Conservation (phyloP, 2,888 invertebrate species). For the Tipula unca region DNA sequence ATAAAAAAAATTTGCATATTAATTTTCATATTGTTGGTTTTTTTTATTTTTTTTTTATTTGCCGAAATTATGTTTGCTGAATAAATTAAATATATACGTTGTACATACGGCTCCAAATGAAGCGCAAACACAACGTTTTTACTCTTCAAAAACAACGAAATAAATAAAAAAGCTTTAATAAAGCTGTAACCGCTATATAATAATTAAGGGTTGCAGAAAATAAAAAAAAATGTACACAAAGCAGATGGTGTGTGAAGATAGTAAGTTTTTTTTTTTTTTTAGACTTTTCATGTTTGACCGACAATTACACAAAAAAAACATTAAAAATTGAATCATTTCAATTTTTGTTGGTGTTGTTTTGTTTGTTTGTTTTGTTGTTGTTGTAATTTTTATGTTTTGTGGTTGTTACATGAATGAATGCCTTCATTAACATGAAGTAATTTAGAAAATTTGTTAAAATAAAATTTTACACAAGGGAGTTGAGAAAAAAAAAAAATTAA, state of each 20-base stretch:
- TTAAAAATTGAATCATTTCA: neutral
- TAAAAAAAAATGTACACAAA: neutral
- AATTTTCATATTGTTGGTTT: neutral
- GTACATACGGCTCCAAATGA: neutral
- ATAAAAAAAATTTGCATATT: conserved; percentile 1
- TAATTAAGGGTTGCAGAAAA: neutral
- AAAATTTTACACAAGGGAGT: neutral
- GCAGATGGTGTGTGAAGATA: neutral
- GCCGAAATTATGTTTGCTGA: neutral
- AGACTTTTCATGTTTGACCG: neutral
- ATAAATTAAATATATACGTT: neutral
- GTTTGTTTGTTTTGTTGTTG: neutral
- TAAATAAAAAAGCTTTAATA: neutral
- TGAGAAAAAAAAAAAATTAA: neutral
- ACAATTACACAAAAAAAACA: neutral
- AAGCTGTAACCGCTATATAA: neutral
- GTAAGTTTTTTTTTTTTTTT: neutral
- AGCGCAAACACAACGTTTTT: neutral
- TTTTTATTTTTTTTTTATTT: neutral
- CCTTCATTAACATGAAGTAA: neutral
- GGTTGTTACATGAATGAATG: neutral
- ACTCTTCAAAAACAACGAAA: neutral
- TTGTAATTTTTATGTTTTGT: neutral
- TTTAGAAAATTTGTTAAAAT: neutral
- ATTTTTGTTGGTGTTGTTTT: neutral